phyloP scores from a whole-genome alignment of 1,140 invertebrate species.

The Drosophila bocki region DNA sequence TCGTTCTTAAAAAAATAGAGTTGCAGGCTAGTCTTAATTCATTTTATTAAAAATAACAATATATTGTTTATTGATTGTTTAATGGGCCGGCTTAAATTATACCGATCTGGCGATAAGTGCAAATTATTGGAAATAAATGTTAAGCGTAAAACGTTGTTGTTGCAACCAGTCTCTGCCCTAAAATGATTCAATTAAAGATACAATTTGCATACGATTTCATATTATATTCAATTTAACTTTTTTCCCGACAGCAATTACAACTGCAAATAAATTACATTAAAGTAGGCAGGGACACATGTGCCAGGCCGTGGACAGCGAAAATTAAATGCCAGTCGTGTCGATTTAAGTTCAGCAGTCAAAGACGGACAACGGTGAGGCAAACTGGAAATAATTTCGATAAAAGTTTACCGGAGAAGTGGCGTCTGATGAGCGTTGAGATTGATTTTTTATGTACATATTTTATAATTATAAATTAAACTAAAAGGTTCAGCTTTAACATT shows the following conservation, averaged over 20 bases:
- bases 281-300: conserved; percentile 56
- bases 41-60: not conserved
- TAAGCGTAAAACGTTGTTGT: conserved; percentile 44
- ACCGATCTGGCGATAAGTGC: conserved; percentile 56
- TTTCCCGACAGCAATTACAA: conserved; percentile 65
- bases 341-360: conserved; percentile 73
- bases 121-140: conserved; percentile 79
- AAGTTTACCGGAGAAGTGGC: conserved; percentile 5
- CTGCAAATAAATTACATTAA: conserved; percentile 80
- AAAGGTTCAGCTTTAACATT: not conserved
- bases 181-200: conserved; percentile 83
- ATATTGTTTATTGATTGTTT: conserved; percentile 37
- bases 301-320: conserved; percentile 37
- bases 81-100: conserved; percentile 63
- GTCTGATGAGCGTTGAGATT: not conserved
- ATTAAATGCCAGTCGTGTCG: conserved; percentile 66
- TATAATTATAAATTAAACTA: not conserved
- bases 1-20: not conserved
- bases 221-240: conserved; percentile 42
- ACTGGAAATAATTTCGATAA: conserved; percentile 57
- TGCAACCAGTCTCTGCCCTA: conserved; percentile 29
- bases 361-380: conserved; percentile 16
- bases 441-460: not conserved
- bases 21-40: not conserved
- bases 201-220: conserved; percentile 66